phyloP scores from a whole-genome alignment of 2,797 vertebrate genomes.

The Peromyscus eremicus region DNA sequence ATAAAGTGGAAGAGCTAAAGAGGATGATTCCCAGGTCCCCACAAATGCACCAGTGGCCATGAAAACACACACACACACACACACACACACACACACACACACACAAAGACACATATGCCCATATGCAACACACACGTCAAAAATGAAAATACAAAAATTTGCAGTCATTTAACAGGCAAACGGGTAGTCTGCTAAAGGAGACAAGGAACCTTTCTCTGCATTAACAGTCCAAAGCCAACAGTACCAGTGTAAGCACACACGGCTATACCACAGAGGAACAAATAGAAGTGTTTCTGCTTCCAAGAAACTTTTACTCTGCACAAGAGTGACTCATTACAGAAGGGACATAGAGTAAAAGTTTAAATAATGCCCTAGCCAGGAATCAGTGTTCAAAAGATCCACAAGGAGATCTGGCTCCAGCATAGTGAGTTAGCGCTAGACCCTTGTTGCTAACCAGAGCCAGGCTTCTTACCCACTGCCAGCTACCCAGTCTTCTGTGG shows the following conservation, averaged over 20 bases:
- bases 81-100: too few species aligned
- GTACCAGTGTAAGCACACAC: too few species aligned
- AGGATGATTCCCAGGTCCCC: background rate
- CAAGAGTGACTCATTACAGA: background rate
- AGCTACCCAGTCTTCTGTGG: background rate
- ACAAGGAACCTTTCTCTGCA: background rate
- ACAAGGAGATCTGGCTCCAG: fast-evolving
- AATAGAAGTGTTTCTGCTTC: background rate
- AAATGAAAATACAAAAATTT: background rate
- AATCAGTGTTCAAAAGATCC: background rate
- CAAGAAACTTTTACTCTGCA: background rate
- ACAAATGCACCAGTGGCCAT: background rate
- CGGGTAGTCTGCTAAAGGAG: background rate
- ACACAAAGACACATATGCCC: too few species aligned
- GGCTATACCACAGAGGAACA: background rate
- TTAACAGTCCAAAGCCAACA: background rate
- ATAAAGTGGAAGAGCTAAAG: background rate
- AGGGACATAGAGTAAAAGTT: background rate
- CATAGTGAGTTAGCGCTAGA: background rate
- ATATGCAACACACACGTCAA: background rate
- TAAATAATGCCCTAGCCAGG: background rate
- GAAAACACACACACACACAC: background rate
- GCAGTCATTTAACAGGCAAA: background rate
- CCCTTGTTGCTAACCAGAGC: background rate
- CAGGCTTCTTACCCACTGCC: background rate